phyloP scores from a whole-genome alignment of 2,113 vertebrate species.

The Neogale vison region DNA sequence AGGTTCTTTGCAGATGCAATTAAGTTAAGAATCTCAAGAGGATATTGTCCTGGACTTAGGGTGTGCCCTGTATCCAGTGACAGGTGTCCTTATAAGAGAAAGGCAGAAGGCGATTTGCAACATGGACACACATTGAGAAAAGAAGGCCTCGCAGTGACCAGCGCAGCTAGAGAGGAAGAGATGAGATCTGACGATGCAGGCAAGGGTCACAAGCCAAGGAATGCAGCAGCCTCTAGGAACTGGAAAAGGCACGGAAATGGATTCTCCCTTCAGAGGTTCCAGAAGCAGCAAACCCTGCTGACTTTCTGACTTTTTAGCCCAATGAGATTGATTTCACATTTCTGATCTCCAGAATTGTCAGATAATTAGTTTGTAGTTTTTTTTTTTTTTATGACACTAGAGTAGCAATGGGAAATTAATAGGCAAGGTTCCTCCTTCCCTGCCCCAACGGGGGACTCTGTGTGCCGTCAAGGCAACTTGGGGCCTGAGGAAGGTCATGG shows the following conservation, averaged over 20 bases:
- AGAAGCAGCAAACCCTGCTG: background rate
- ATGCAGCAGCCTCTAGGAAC: background rate
- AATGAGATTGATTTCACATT: background rate
- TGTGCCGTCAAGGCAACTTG: background rate
- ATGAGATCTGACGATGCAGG: background rate
- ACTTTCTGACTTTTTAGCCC: background rate
- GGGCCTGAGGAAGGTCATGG: background rate
- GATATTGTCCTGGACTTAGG: background rate
- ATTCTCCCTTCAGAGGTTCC: background rate
- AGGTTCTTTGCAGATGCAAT: background rate
- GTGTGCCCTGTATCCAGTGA: background rate
- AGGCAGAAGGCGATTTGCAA: background rate
- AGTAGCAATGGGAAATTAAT: background rate
- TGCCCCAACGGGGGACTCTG: background rate
- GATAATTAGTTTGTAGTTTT: background rate
- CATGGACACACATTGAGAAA: background rate
- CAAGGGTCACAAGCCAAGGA: background rate
- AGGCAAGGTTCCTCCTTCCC: background rate
- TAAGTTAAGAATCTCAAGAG: background rate
- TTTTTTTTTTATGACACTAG: background rate
- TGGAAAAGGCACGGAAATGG: background rate
- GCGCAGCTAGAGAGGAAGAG: background rate
- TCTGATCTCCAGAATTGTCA: background rate
- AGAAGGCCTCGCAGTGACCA: fast-evolving
- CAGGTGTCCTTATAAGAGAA: background rate